Evolutionary conservation across 2,888 invertebrate species (phyloP).

Genomic region (Asteroscopus sphinx): DNA sequence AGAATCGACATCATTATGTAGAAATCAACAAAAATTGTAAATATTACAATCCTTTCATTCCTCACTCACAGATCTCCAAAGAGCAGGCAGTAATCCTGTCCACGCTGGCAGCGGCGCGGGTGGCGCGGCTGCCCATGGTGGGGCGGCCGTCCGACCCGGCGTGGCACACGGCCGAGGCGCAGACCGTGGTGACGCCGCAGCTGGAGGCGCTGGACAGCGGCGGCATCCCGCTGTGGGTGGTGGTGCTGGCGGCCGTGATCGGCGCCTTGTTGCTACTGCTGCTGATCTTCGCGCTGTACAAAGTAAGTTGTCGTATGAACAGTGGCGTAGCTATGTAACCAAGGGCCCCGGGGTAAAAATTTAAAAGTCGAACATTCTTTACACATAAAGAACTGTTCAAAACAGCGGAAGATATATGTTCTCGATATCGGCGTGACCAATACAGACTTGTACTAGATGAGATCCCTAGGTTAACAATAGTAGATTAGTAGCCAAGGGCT

Average conservation of each 20-base stretch:
- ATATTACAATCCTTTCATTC: not conserved
- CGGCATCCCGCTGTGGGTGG: conserved; percentile 95
- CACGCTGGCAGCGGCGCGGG: conserved; percentile 93
- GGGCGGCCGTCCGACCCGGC: conserved; percentile 91
- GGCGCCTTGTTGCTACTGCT: conserved; percentile 94
- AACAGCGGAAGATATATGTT: no score
- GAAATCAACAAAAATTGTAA: no score
- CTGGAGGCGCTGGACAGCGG: conserved; percentile 91
- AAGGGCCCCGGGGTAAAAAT: no score
- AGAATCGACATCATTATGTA: no score
- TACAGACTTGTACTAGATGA: no score
- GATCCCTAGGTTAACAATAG: no score
- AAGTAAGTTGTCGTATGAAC: conserved; percentile 87
- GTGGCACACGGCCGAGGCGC: conserved; percentile 92
- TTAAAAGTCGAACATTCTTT: no score
- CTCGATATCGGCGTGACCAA: no score
- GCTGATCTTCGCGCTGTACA: conserved; percentile 94
- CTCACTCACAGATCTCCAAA: conserved; percentile 79
- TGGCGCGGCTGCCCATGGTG: conserved; percentile 93
- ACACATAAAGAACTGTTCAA: no score
- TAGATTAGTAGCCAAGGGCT: no score
- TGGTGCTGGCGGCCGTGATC: conserved; percentile 94
- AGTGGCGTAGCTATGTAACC: no score
- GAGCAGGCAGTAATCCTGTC: conserved; percentile 91
- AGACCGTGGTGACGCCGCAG: conserved; percentile 92